A percentile compares a stretch with the other conserved stretches of the same genome.
Conservation (phyloP, 2,113 vertebrate species). For the rat (Rattus norvegicus) region GRCr8 NC_086038.1:47891001-47891500, state of each 20-base stretch:
- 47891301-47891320: not conserved
- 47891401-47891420: slow-evolving; percentile 33
- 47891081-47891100: not conserved
- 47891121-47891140: too few relatives aligned
- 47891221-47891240: not conserved
- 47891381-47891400: slow-evolving; percentile 9
- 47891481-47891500: not conserved
- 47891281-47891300: slow-evolving; percentile 19
- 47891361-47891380: not conserved
- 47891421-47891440: not conserved
- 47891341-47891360: not conserved
- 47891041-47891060: too few relatives aligned
- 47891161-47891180: not conserved
- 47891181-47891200: not conserved
- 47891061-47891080: not conserved
- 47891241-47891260: slow-evolving; percentile 22
- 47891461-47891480: slow-evolving; percentile 30
- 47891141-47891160: not conserved
- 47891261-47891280: slow-evolving; percentile 45
- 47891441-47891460: not conserved
- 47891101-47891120: not conserved
- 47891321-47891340: not conserved
- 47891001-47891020: not conserved
- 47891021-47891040: not conserved
- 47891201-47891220: not conserved